Conservation (phyloP, 2,888 invertebrate genomes). For the Cloeon dipterum region DNA sequence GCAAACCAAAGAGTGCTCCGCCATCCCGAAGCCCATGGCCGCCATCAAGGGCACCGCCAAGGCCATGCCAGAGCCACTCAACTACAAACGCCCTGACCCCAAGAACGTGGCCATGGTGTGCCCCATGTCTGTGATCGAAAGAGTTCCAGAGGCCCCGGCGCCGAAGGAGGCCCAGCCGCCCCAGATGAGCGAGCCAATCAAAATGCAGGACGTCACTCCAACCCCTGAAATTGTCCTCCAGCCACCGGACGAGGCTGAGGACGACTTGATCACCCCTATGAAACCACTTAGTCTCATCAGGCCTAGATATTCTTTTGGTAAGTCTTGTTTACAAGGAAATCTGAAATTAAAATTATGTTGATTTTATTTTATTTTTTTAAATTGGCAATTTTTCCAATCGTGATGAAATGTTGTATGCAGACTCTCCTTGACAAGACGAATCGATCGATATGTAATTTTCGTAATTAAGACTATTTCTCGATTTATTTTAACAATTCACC, state of each 20-base stretch:
- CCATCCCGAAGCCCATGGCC: slow-evolving; percentile 77
- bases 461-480: no score
- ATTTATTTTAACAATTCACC: no score
- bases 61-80: slow-evolving; percentile 10
- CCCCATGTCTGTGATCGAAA: background rate
- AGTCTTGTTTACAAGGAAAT: no score
- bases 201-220: no score
- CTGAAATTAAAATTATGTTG: background rate
- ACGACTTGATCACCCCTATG: slow-evolving; percentile 76
- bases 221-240: no score
- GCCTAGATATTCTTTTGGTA: slow-evolving; percentile 10
- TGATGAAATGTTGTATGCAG: no score
- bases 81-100: background rate
- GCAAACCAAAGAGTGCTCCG: no score
- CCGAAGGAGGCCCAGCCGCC: no score
- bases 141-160: background rate
- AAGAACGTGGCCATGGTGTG: background rate
- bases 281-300: slow-evolving; percentile 34
- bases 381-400: no score
- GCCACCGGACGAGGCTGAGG: slow-evolving; percentile 34
- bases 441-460: no score
- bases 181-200: no score
- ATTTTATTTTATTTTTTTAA: slow-evolving; percentile 8
- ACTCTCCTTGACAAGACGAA: no score
- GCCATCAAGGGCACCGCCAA: slow-evolving; percentile 79